These are phyloP conservation scores for Lymantria monacha DNA, from an alignment of 2,888 invertebrate species.

Conservation along the genomic window DNA sequence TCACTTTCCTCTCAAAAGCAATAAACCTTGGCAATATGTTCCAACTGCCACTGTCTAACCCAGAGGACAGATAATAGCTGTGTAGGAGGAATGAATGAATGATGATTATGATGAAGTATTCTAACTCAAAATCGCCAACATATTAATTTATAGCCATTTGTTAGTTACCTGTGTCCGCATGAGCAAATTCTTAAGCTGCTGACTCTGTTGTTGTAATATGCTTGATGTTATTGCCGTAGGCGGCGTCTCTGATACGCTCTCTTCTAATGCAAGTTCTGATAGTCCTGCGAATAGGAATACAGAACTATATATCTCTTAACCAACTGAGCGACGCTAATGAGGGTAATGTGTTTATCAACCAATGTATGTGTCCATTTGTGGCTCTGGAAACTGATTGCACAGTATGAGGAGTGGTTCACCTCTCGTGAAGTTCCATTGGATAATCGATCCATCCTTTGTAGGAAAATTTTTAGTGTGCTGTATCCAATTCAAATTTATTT, in stretches of 20 bases:
- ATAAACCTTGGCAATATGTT: no score
- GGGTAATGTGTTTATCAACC: neutral
- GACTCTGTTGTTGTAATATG: slow-evolving; percentile 75
- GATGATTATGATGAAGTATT: no score
- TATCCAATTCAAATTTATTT: no score
- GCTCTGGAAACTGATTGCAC: neutral
- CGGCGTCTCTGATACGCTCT: slow-evolving; percentile 37
- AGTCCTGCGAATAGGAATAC: slow-evolving; percentile 33
- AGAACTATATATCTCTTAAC: neutral
- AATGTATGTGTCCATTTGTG: neutral
- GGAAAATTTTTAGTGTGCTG: no score
- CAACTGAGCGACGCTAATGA: neutral
- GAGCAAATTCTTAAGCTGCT: slow-evolving; percentile 74
- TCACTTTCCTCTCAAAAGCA: no score
- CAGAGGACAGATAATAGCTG: no score
- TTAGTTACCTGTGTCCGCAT: slow-evolving; percentile 64
- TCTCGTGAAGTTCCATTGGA: no score
- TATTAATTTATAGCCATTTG: neutral
- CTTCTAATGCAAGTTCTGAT: slow-evolving; percentile 50
- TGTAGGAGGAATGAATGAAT: no score
- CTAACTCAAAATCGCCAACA: neutral
- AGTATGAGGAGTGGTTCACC: no score
- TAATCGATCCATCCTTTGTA: no score
- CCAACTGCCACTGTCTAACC: no score
- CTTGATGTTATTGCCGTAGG: slow-evolving; percentile 50